A percentile compares a stretch with the other conserved stretches of the same genome.
Evolutionary conservation across 2,888 invertebrate genomes (phyloP).

Genomic region (Epirrhoe alternata): DNA sequence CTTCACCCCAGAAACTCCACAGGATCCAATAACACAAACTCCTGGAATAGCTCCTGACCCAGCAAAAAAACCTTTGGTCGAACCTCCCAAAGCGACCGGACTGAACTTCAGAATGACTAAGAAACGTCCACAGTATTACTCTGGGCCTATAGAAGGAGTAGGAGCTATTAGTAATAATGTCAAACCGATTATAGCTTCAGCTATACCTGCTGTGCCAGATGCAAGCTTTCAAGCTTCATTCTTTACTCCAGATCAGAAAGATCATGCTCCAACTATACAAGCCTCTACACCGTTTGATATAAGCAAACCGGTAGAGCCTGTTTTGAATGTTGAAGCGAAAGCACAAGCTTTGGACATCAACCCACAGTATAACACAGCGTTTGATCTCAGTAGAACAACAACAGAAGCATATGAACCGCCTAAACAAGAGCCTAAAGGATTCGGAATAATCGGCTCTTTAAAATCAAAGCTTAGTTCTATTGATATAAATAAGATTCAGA

Average conservation of each 20-base stretch:
- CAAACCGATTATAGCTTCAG: conserved; percentile 64
- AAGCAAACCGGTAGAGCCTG: conserved; percentile 29
- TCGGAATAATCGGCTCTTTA: conserved; percentile 77
- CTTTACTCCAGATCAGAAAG: conserved; percentile 60
- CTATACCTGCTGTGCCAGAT: conserved; percentile 44
- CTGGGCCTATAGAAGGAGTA: conserved; percentile 78
- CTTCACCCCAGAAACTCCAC: conserved; percentile 43
- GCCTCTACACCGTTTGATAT: conserved; percentile 46
- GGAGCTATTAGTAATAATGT: conserved; percentile 73
- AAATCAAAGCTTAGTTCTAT: conserved; percentile 77
- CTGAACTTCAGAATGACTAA: conserved; percentile 73
- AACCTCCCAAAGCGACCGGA: conserved; percentile 71
- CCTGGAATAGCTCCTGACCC: conserved; percentile 45
- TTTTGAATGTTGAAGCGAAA: conserved; percentile 45
- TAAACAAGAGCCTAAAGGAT: conserved; percentile 63
- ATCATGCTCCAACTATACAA: conserved; percentile 29
- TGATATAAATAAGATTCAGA: conserved; percentile 79
- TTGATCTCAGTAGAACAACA: conserved; percentile 70
- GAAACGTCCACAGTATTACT: conserved; percentile 78
- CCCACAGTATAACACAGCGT: conserved; percentile 60
- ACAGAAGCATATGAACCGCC: conserved; percentile 60
- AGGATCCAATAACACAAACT: conserved; percentile 31
- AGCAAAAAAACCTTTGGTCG: conserved; percentile 55
- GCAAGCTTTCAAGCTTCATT: conserved; percentile 60
- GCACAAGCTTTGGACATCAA: conserved; percentile 46